A percentile compares a stretch with the other conserved stretches of the same genome.
phyloP scores from a whole-genome alignment of 2,113 vertebrate genomes.

The Mohoua ochrocephala region DNA sequence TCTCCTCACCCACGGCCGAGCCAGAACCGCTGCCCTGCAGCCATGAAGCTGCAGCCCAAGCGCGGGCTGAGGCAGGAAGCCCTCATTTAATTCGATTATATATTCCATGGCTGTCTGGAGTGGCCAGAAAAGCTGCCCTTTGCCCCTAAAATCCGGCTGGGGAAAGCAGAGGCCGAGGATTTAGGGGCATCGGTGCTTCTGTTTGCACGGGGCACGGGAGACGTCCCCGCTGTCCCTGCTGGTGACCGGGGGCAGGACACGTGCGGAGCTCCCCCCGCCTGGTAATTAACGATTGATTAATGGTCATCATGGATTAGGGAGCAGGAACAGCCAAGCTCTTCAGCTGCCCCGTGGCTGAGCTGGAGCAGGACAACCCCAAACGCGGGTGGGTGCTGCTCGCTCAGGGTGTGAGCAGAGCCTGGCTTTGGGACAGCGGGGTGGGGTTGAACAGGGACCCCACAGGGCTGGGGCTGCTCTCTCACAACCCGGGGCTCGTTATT shows the following conservation, averaged over 20 bases:
- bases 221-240: not conserved
- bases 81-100: not conserved
- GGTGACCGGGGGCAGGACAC: not conserved
- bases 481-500: accelerated
- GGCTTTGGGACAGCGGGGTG: too few species aligned
- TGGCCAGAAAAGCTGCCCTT: not conserved
- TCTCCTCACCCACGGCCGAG: not conserved
- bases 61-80: not conserved
- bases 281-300: too few species aligned
- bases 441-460: not conserved
- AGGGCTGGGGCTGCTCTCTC: not conserved
- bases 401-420: not conserved
- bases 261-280: not conserved
- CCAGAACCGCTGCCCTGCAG: not conserved
- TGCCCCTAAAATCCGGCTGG: not conserved
- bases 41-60: conserved; percentile 9
- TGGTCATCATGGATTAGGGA: too few species aligned
- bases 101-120: not conserved
- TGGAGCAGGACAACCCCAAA: not conserved
- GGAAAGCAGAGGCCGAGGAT: not conserved
- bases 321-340: not conserved
- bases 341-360: not conserved
- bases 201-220: not conserved
- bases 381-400: not conserved
- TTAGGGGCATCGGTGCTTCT: not conserved